Evolutionary conservation across 2,797 vertebrate genomes (phyloP).

Genomic region (Botia almorhae): DNA sequence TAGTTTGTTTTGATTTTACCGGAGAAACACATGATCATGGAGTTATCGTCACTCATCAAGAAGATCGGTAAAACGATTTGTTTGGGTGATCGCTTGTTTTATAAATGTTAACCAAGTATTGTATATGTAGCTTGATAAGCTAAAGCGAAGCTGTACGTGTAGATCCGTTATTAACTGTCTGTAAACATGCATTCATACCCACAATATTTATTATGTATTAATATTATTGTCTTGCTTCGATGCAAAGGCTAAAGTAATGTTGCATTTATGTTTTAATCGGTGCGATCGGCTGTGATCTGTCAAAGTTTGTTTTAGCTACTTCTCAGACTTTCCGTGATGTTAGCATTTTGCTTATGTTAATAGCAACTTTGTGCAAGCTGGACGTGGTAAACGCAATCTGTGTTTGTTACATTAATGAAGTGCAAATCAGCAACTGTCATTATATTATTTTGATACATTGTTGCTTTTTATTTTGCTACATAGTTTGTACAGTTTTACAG

Average conservation of each 20-base stretch:
- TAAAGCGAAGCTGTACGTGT: constrained; percentile 10
- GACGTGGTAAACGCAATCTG: too few relatives aligned
- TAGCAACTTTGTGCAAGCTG: too few relatives aligned
- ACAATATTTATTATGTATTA: not conserved
- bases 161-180: not conserved
- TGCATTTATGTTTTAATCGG: not conserved
- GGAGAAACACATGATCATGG: constrained; percentile 67
- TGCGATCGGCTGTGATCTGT: not conserved
- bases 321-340: not conserved
- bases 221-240: not conserved
- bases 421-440: not conserved
- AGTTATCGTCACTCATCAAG: constrained; percentile 77
- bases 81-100: not conserved
- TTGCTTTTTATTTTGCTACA: not conserved
- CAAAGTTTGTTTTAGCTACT: constrained; percentile 13
- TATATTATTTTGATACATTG: not conserved
- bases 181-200: not conserved
- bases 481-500: too few relatives aligned
- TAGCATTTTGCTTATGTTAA: too few relatives aligned
- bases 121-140: constrained; percentile 31
- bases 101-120: not conserved
- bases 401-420: too few relatives aligned
- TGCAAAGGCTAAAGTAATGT: not conserved
- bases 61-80: constrained; percentile 75
- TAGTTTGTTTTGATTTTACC: not conserved